These are phyloP conservation scores for Lophochroa leadbeateri DNA, from an alignment of 2,113 vertebrate genomes.

Conservation along the genomic window DNA sequence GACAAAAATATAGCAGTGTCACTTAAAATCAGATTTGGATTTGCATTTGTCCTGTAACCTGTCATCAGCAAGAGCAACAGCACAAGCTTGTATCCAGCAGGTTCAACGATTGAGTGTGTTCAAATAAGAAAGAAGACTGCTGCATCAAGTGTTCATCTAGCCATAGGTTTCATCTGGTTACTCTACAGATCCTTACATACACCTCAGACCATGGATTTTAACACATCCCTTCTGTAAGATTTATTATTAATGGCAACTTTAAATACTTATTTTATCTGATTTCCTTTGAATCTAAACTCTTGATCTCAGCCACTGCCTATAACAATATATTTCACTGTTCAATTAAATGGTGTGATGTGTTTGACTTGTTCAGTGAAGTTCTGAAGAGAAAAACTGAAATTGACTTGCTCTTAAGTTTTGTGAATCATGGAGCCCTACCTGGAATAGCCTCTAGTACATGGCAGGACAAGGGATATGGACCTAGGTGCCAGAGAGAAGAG, in stretches of 20 bases:
- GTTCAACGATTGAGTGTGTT: rapidly evolving
- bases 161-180: background rate
- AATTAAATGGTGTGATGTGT: background rate
- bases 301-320: background rate
- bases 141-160: background rate
- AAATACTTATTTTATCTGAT: background rate
- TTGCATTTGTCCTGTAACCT: background rate
- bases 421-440: background rate
- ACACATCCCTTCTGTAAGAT: background rate
- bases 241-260: background rate
- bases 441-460: background rate
- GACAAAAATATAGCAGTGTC: background rate
- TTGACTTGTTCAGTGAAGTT: background rate
- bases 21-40: background rate
- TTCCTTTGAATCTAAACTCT: background rate
- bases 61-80: background rate
- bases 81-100: background rate
- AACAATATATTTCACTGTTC: background rate
- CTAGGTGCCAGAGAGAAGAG: background rate
- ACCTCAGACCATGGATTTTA: background rate
- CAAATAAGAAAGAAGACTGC: background rate
- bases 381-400: background rate
- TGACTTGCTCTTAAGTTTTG: background rate
- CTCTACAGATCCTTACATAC: background rate
- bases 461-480: background rate